phyloP scores from a whole-genome alignment of 2,888 invertebrate species.

The Panzeria rudis region DNA sequence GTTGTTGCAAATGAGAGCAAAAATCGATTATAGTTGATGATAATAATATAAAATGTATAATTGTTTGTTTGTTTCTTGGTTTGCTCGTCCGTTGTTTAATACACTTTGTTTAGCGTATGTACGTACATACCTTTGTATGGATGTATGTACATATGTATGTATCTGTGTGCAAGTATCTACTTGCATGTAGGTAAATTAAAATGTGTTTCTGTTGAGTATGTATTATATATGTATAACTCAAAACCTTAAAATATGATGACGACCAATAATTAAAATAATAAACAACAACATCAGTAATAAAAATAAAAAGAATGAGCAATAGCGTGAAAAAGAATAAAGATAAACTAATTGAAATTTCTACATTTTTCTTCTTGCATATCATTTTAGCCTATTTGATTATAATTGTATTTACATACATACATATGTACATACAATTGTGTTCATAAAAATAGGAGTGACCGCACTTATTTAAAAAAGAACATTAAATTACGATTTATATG shows the following conservation, averaged over 20 bases:
- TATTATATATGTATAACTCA: not conserved
- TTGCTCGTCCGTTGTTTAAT: slow-evolving; percentile 32
- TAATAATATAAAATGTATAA: slow-evolving; percentile 70
- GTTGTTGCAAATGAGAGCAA: slow-evolving; percentile 64
- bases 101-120: slow-evolving; percentile 2
- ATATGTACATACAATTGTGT: not conserved
- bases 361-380: not conserved
- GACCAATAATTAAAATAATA: slow-evolving; percentile 28
- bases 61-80: slow-evolving; percentile 49
- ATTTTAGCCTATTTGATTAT: not conserved
- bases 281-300: not conserved
- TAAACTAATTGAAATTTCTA: slow-evolving; percentile 5
- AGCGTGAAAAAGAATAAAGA: not conserved
- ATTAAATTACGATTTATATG: too few species aligned
- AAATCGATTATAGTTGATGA: slow-evolving; percentile 68
- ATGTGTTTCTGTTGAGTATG: slow-evolving; percentile 15
- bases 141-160: not conserved
- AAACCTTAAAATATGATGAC: slow-evolving; percentile 43
- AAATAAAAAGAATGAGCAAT: not conserved
- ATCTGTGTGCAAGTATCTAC: not conserved
- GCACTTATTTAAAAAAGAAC: too few species aligned
- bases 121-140: not conserved
- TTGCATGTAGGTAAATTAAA: not conserved
- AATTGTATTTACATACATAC: slow-evolving; percentile 3
- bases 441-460: not conserved